phyloP scores from a whole-genome alignment of 2,113 vertebrate species.

The Zootoca vivipara region DNA sequence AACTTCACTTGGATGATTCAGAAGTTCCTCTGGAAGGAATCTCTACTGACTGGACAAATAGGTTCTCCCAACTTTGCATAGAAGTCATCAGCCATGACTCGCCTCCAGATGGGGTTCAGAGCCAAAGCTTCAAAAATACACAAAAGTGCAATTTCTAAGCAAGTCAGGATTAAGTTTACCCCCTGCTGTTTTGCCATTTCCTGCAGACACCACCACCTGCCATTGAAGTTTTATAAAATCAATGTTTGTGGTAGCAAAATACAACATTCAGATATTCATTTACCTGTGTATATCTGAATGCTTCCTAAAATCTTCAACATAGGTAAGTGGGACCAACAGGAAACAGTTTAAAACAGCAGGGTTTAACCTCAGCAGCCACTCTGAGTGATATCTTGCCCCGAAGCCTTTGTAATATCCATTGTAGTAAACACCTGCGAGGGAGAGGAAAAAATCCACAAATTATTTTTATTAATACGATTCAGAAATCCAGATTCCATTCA shows the following conservation, averaged over 20 bases:
- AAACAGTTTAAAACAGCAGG: conserved; percentile 80
- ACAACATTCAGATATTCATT: background rate
- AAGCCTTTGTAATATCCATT: conserved; percentile 89
- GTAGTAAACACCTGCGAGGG: conserved; percentile 88
- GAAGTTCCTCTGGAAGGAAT: conserved; percentile 50
- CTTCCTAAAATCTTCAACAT: conserved; percentile 47
- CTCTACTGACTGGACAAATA: conserved; percentile 50
- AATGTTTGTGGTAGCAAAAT: conserved; percentile 29
- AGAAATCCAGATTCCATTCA: background rate
- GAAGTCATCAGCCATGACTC: conserved; percentile 82
- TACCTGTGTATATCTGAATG: conserved; percentile 50
- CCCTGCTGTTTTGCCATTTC: conserved; percentile 83
- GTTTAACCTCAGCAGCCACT: conserved; percentile 97
- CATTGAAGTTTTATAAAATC: conserved; percentile 30
- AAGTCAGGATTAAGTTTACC: conserved; percentile 70
- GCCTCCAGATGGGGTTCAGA: conserved; percentile 79
- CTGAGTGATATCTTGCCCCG: conserved; percentile 84
- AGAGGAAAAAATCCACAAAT: background rate
- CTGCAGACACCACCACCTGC: conserved; percentile 50
- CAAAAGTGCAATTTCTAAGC: conserved; percentile 62
- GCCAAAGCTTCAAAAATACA: conserved; percentile 86
- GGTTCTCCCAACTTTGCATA: conserved; percentile 65
- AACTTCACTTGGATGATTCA: conserved; percentile 35
- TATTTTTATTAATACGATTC: background rate
- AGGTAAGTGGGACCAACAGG: conserved; percentile 49